Evolutionary conservation across 1,140 invertebrate genomes (phyloP).

Genomic region (Macrotrachela quadricornifera): DNA sequence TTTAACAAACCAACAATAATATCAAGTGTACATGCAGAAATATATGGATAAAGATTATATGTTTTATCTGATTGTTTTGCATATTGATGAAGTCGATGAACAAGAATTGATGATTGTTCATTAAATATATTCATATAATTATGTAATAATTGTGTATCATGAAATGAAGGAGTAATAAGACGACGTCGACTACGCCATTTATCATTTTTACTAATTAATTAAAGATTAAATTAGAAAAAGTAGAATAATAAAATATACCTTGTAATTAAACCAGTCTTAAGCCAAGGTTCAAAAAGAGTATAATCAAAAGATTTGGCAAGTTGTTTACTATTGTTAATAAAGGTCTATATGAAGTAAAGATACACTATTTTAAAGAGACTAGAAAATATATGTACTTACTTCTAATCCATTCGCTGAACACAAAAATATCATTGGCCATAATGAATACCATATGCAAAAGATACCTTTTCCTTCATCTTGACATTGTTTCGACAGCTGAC

Average conservation of each 20-base stretch:
- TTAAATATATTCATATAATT: slow-evolving; percentile 60
- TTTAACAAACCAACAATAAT: slow-evolving; percentile 52
- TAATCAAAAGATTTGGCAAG: slow-evolving; percentile 46
- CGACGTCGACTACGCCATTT: slow-evolving; percentile 62
- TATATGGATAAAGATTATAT: slow-evolving; percentile 49
- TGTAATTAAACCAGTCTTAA: background rate
- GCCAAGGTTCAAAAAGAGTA: slow-evolving; percentile 36
- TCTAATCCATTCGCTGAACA: no score
- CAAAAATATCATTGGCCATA: no score
- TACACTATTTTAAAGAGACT: no score
- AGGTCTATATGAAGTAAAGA: no score
- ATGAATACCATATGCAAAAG: no score
- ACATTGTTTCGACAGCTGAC: no score
- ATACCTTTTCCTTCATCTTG: no score
- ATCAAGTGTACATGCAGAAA: slow-evolving; percentile 61
- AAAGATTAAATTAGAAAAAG: slow-evolving; percentile 14
- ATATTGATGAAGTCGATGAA: slow-evolving; percentile 37
- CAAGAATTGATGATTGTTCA: slow-evolving; percentile 45
- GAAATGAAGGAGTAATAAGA: slow-evolving; percentile 70
- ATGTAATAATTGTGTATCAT: slow-evolving; percentile 60
- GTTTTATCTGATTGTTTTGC: slow-evolving; percentile 29
- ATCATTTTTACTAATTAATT: slow-evolving; percentile 40
- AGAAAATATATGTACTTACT: no score
- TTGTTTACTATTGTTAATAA: no score
- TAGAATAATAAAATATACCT: background rate